A percentile compares a stretch with the other conserved stretches of the same genome.
phyloP scores from a whole-genome alignment of 2,888 invertebrate species.

The Sarcophaga variegata region DNA sequence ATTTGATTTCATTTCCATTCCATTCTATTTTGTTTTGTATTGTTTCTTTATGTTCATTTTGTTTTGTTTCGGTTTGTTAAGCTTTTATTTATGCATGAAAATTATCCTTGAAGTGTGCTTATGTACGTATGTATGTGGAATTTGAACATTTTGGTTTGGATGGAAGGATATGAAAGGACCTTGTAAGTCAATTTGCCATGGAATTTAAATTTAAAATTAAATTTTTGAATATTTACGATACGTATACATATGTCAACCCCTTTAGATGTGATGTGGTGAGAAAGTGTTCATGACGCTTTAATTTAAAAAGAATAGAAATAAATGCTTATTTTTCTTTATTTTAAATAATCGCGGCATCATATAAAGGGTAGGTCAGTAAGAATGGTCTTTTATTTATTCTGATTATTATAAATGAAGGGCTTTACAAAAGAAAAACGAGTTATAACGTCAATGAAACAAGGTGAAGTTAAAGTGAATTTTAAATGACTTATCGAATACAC shows the following conservation, averaged over 20 bases:
- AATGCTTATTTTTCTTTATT: not conserved
- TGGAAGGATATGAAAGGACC: not conserved
- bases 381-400: too few species aligned
- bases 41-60: not conserved
- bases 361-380: too few species aligned
- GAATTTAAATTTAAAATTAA: conserved; percentile 16
- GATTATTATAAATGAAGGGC: too few species aligned
- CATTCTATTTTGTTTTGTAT: not conserved
- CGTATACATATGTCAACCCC: conserved; percentile 16
- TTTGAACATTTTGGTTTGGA: not conserved
- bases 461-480: too few species aligned
- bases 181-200: conserved; percentile 33
- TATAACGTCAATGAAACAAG: too few species aligned
- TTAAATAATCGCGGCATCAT: too few species aligned
- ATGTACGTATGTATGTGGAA: not conserved
- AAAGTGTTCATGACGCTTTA: not conserved
- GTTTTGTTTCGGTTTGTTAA: conserved; percentile 43
- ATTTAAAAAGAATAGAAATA: not conserved
- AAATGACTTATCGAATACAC: too few species aligned
- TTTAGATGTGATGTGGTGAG: not conserved
- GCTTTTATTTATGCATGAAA: conserved; percentile 67
- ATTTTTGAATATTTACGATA: conserved; percentile 23
- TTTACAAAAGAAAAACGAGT: too few species aligned
- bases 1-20: conserved; percentile 53
- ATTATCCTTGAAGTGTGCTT: conserved; percentile 35